These are phyloP conservation scores for Lapara coniferarum DNA, from an alignment of 2,888 invertebrate species.

Conservation along the genomic window DNA sequence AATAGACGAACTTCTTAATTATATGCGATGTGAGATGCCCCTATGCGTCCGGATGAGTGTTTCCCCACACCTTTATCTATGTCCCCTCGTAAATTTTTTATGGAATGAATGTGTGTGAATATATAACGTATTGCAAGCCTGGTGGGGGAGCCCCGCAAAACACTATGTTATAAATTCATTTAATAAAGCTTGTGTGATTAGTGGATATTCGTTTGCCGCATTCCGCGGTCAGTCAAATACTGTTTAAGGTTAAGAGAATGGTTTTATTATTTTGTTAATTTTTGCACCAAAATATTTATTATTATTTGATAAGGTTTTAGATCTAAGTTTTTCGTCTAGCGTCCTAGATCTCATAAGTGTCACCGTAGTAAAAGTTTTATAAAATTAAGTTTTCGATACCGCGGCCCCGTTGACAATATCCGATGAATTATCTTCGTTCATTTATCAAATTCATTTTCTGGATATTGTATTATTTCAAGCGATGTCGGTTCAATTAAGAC, in stretches of 20 bases:
- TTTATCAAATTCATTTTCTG: constrained; percentile 37
- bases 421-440: constrained; percentile 44
- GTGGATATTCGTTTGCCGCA: constrained; percentile 71
- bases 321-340: constrained; percentile 79
- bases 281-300: constrained; percentile 78
- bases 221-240: constrained; percentile 70
- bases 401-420: constrained; percentile 60
- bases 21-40: constrained; percentile 68
- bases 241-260: constrained; percentile 63
- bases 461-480: constrained; percentile 35
- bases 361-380: constrained; percentile 76
- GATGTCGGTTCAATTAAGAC: constrained; percentile 38
- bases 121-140: constrained; percentile 40
- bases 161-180: constrained; percentile 50
- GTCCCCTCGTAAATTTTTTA: constrained; percentile 73
- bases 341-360: constrained; percentile 79
- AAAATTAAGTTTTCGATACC: constrained; percentile 76
- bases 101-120: constrained; percentile 78
- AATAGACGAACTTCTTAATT: constrained; percentile 46
- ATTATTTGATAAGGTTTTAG: constrained; percentile 72
- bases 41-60: constrained; percentile 62
- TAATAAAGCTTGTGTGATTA: constrained; percentile 80
- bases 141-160: constrained; percentile 47
- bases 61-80: constrained; percentile 65
- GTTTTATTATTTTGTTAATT: constrained; percentile 62